Percentiles rank a stretch among this genome's conserved stretches.
These are phyloP conservation scores for Condylostylus longicornis DNA, from an alignment of 1,140 invertebrate species.

Conservation along the genomic window DNA sequence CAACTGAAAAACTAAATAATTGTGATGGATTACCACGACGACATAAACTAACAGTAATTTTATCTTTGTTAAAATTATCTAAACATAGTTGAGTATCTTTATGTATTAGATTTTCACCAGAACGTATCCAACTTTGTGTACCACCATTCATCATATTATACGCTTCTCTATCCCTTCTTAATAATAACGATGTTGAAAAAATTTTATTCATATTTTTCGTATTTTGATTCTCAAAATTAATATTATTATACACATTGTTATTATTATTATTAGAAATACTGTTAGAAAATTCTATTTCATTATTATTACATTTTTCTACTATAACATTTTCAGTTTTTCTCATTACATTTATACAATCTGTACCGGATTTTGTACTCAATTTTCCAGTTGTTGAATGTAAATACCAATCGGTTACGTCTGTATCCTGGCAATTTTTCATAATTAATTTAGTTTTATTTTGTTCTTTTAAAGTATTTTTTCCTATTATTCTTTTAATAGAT, in stretches of 20 bases:
- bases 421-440: conserved; percentile 14
- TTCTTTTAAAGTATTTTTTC: not conserved
- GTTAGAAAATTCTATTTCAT: not conserved
- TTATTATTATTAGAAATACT: not conserved
- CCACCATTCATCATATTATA: conserved; percentile 13
- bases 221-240: not conserved
- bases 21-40: conserved; percentile 15
- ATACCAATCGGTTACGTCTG: conserved; percentile 18
- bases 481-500: conserved; percentile 4
- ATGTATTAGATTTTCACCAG: conserved; percentile 16
- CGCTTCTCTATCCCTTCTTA: not conserved
- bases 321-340: not conserved
- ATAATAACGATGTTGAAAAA: conserved; percentile 1
- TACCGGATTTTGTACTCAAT: conserved; percentile 3
- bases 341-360: conserved; percentile 5
- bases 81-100: conserved; percentile 18
- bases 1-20: conserved; percentile 21
- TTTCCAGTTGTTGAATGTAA: conserved; percentile 8
- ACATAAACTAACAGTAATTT: conserved; percentile 15
- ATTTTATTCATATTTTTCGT: not conserved
- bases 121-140: conserved; percentile 16
- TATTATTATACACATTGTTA: not conserved
- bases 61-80: conserved; percentile 19
- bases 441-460: conserved; percentile 2
- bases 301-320: not conserved